A percentile compares a stretch with the other conserved stretches of the same genome.
Conservation (phyloP, 2,888 invertebrate genomes). For the Ophion ventricosus region DNA sequence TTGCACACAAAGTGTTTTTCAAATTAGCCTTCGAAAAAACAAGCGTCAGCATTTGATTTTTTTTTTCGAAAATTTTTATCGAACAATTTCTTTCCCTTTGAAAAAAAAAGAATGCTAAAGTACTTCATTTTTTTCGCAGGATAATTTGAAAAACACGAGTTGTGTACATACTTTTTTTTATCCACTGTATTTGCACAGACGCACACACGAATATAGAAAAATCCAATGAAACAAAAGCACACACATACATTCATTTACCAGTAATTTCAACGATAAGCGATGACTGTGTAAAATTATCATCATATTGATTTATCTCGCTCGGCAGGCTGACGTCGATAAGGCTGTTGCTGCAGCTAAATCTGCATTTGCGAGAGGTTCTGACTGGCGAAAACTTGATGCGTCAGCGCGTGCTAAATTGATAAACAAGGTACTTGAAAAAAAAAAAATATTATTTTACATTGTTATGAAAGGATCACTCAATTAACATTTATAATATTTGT, state of each 20-base stretch:
- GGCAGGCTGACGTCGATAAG: constrained; percentile 83
- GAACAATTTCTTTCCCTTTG: too few species aligned
- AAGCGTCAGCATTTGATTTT: too few species aligned
- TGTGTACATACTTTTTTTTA: too few species aligned
- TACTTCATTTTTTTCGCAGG: too few species aligned
- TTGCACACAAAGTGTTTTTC: too few species aligned
- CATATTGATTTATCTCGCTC: constrained; percentile 30
- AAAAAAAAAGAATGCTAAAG: too few species aligned
- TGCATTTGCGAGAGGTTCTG: constrained; percentile 85
- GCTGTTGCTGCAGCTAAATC: constrained; percentile 84
- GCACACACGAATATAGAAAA: background rate
- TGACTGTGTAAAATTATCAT: background rate
- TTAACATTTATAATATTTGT: background rate
- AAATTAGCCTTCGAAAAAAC: too few species aligned
- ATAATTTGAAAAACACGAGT: too few species aligned
- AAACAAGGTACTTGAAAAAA: constrained; percentile 65
- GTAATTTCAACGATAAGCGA: background rate
- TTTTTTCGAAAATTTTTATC: too few species aligned
- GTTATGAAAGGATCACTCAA: background rate
- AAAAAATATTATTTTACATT: background rate
- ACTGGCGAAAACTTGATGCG: constrained; percentile 85
- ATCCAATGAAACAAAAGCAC: background rate
- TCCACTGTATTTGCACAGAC: too few species aligned
- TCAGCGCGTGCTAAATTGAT: constrained; percentile 83
- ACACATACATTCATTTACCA: background rate